Evolutionary conservation across 2,113 vertebrate genomes (phyloP), one percentile per base, ranked within the genome.

Genomic region (Alouatta palliata): DNA sequence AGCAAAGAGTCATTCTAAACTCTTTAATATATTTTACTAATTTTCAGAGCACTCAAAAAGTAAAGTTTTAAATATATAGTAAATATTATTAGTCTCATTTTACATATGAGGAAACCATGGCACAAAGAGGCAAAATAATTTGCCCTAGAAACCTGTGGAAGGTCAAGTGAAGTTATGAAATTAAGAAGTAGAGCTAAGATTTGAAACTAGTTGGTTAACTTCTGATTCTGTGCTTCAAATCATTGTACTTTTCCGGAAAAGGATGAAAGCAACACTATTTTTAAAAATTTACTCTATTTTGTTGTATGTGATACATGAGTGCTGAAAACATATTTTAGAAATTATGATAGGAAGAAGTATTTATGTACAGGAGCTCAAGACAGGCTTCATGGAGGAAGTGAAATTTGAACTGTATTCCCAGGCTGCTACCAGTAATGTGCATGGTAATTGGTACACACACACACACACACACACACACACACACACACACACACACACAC

Each of bases 291-390:
- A 40, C 19, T n/a, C 5, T 73, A 93, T 61, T 80, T 90, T 71
- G 47, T 61, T 68, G 3, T 68, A 47, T 66, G 27, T 7, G 3
- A 30, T 77, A 35, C 9, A 40, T 56, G 61, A 91, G 21, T 84
- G 14, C 43, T 85, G n/a, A 54, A 86, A 95, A 88, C 20, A 91
- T 54, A 86, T 80, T 76, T 75, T 66, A 61, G 23, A 95, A 77
- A 84, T 82, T 86, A 86, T 47, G 10, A 19, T 84, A 40, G 16
- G 35, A 77, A 95, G 45, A 35, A 88, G 61, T 54, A 88, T 80
- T 83, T 93, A 95, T 77, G 20, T 93, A 14, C 23, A 70, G 79
- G 14, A 92, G 70, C 47, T 70, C 54, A 89, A 95, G 64, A 91
- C 45, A 81, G 23, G 21, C 16, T 87, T 61, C 49, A 56, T 54